Base-by-base conservation (phyloP, 2,113 vertebrate genomes). In the Mugil cephalus region DNA sequence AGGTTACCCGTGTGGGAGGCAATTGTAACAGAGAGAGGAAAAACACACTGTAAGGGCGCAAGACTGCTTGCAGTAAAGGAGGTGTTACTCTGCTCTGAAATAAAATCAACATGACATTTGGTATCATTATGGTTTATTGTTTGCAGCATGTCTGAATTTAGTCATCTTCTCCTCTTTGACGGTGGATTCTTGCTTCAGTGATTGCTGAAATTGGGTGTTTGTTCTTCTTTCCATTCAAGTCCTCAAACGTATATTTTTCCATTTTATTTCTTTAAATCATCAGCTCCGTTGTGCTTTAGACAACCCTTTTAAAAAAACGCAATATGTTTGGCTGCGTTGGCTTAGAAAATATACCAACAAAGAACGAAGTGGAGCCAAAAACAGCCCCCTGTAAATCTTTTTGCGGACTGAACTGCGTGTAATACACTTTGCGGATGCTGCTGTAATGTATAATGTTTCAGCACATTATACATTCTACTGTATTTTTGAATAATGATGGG, bases 401-500 rank as follows among this genome's bases (percentile, higher is more conserved):
- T 52, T 51, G 34, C 11, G 40, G 10, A 18, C 1, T 36, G 10
- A 52, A 50, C 45, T 73, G 12, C 7, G 69, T 43, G 1, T 12
- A 51, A 48, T 35, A 38, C 38, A 17, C 10, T 69, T 63, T 19
- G 39, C 24, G 18, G 17, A 36, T 21, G 40, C 24, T 24, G 40
- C 13, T 42, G 7, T 35, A 36, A 46, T 39, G 34, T 11, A 11
- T 17, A 74, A 64, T 18, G 14, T 65, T 65, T 58, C 45, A 36
- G 43, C 46, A 11, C 46, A 54, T 60, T 64, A 64, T 60, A 53
- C 59, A 64, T 77, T 35, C 56, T 39, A 77, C 34, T 68, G 54
- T 82, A 75, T 51, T 67, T 81, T 74, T 81, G 63, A 77, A 77
- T 84, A 61, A 86, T 77, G 79, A 80, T 36, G 64, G 45, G 59